A percentile compares a stretch with the other conserved stretches of the same genome.
These are phyloP conservation scores for Hoplias malabaricus DNA, from an alignment of 2,113 vertebrate species.

Conservation along the genomic window DNA sequence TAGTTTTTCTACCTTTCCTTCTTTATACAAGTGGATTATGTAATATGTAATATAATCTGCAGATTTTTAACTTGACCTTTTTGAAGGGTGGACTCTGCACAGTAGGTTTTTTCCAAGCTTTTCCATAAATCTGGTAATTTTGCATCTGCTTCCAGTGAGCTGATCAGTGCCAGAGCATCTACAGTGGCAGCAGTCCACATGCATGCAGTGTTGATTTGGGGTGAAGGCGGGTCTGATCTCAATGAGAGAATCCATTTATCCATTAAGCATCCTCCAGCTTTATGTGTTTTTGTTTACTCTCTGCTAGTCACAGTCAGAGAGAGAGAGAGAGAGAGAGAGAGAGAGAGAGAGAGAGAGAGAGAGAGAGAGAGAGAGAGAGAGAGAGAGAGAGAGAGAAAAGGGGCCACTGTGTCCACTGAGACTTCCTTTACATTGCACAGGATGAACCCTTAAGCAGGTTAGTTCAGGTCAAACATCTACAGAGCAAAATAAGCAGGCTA, in stretches of 20 bases:
- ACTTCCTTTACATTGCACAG: not conserved
- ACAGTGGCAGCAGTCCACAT: not conserved
- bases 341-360: not conserved
- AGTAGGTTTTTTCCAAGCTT: not conserved
- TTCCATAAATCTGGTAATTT: not conserved
- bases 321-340: not conserved
- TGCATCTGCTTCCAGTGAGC: constrained; percentile 13
- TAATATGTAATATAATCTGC: too few species aligned
- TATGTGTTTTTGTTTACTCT: not conserved
- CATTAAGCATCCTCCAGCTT: not conserved
- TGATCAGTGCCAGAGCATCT: not conserved
- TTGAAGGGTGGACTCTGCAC: too few species aligned
- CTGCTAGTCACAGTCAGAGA: not conserved
- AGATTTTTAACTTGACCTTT: too few species aligned
- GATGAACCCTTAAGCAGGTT: not conserved
- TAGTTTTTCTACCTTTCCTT: too few species aligned
- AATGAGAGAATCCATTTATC: constrained; percentile 24
- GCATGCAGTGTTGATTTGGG: not conserved
- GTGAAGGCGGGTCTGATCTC: not conserved
- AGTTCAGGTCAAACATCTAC: not conserved
- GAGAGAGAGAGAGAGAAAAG: not conserved
- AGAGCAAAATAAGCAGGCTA: not conserved
- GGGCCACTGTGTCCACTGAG: not conserved
- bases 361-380: not conserved
- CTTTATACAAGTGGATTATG: too few species aligned